Percentiles rank a stretch among this genome's conserved stretches.
Evolutionary conservation across 2,113 vertebrate genomes (phyloP).

Genomic region (Tiliqua scincoides): DNA sequence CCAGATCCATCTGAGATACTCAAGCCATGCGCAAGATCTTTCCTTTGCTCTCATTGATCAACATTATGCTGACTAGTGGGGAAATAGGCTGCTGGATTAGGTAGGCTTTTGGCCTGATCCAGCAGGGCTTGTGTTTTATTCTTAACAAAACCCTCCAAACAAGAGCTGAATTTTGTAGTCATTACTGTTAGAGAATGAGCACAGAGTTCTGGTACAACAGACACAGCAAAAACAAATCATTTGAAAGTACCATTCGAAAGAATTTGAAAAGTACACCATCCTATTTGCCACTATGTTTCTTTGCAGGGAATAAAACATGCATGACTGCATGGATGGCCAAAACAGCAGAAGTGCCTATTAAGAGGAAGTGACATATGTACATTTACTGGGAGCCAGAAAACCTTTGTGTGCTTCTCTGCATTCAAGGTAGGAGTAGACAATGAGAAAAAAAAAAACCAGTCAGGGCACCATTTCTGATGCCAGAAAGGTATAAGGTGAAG

Average conservation of each 20-base stretch:
- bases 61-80: too few species aligned
- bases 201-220: slow-evolving; percentile 8
- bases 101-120: too few species aligned
- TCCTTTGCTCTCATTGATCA: not conserved
- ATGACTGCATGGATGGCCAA: not conserved
- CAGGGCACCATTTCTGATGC: not conserved
- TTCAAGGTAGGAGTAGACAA: not conserved
- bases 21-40: not conserved
- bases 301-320: slow-evolving; percentile 1
- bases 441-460: not conserved
- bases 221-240: too few species aligned
- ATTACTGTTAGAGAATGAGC: slow-evolving; percentile 26
- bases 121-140: too few species aligned
- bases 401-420: accelerated
- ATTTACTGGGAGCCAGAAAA: not conserved
- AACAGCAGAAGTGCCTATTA: slow-evolving; percentile 23
- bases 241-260: too few species aligned
- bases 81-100: too few species aligned
- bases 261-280: slow-evolving; percentile 14
- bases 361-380: slow-evolving; percentile 9
- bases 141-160: slow-evolving; percentile 50
- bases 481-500: not conserved
- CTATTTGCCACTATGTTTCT: not conserved
- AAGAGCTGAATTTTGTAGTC: slow-evolving; percentile 55
- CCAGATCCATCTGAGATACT: not conserved